Base-by-base conservation (phyloP, 2,888 invertebrate genomes). In the Scaptodrosophila latifasciaeformis region DNA sequence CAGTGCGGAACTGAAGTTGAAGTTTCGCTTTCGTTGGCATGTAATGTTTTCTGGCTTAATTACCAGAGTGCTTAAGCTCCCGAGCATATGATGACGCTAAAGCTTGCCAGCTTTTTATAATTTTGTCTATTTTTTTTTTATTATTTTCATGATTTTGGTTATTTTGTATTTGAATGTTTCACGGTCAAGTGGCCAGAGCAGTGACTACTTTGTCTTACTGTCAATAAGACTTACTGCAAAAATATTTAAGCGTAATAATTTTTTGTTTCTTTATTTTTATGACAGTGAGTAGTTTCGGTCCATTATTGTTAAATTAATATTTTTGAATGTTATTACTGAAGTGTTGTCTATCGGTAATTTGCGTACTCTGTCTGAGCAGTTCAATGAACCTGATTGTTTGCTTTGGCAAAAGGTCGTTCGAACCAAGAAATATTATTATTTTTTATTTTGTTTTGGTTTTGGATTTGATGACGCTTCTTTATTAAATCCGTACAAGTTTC, bases 341-440 rank as follows among this genome's bases (percentile, higher is more conserved):
- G 42, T 47, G 52, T 55, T 55, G 56, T 42, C 44, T 77, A 77
- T 77, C 75, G 78, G 81, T 80, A 80, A 66, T 77, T 74, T 75
- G 81, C 78, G 78, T 78, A 74, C 62, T 67, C 64, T 59, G 46
- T 27, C 19, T 45, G 5, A 40, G 30, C 12, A 10, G 76, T 76
- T 76, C 81, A 76, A 69, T 51, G 81, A 80, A 80, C 76, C 30
- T 46, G 18, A 15, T 51, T 43, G 48, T 44, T 44, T 58, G 49
- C 37, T 13, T 46, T 44, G 12, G 50, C 35, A 76, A 79, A n/a
- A 76, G 76, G 76, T 75, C 81, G 70, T 37, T 54, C n/a, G n/a
- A n/a, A n/a, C n/a, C n/a, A n/a, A n/a, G n/a, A n/a, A n/a, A n/a
- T n/a, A n/a, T n/a, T n/a, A n/a, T n/a, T n/a, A n/a, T n/a, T n/a